Evolutionary conservation across 30 jellyfish, hydroid and myxozoan genomes (phyloP).

Genomic region (Mastigias papua): DNA sequence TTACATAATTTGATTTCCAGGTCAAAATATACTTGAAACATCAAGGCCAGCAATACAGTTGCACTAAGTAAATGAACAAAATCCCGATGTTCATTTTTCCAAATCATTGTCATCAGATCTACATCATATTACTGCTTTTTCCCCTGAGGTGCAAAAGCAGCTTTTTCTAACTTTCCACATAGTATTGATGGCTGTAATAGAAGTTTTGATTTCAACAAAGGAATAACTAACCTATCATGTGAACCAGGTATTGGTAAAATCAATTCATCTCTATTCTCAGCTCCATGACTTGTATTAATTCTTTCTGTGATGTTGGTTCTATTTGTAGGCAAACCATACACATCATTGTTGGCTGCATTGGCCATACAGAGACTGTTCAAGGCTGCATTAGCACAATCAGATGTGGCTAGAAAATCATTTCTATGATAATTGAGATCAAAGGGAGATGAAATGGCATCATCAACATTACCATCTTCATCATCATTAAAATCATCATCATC

Average conservation of each 20-base stretch:
- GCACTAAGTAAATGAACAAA: neutral
- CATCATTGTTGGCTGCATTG: constrained; percentile 64
- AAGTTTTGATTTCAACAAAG: constrained; percentile 17
- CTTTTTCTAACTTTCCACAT: constrained; percentile 15
- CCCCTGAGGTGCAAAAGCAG: neutral
- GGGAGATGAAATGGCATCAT: constrained; percentile 55
- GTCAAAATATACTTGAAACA: neutral
- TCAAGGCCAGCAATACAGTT: neutral
- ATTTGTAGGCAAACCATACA: constrained; percentile 46
- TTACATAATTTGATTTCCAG: neutral
- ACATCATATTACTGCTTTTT: neutral
- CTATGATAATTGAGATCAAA: constrained; percentile 26
- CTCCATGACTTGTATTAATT: constrained; percentile 48
- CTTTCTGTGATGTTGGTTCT: constrained; percentile 21
- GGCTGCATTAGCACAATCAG: constrained; percentile 46
- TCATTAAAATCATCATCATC: neutral
- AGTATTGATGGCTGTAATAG: constrained; percentile 26
- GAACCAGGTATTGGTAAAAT: constrained; percentile 28
- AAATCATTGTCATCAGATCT: neutral
- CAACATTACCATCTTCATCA: neutral
- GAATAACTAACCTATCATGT: constrained; percentile 32
- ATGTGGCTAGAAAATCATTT: constrained; percentile 42
- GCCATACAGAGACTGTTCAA: constrained; percentile 23
- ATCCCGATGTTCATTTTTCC: neutral
- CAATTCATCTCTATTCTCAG: constrained; percentile 34